Conservation (phyloP, 2,113 vertebrate genomes). For the Crypturellus undulatus region DNA sequence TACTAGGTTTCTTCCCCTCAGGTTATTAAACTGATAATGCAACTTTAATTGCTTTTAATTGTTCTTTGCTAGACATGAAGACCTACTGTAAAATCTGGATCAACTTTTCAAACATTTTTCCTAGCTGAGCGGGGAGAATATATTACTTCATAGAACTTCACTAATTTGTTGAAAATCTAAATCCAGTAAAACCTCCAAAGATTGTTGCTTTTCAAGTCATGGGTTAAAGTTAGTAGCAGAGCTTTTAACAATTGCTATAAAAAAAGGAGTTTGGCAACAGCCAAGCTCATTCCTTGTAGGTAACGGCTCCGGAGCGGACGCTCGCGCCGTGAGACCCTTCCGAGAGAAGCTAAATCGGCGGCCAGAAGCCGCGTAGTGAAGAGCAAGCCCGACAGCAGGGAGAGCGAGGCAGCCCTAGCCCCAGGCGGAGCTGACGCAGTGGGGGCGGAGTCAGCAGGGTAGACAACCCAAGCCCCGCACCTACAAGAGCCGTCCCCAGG, state of each 20-base stretch:
- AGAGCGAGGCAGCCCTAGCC: no score
- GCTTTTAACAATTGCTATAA: neutral
- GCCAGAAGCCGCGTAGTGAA: no score
- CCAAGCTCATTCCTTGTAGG: neutral
- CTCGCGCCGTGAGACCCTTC: no score
- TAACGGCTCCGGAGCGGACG: neutral
- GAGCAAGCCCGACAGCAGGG: no score
- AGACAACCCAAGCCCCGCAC: no score
- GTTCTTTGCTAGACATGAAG: neutral
- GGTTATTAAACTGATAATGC: neutral
- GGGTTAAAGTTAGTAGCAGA: neutral
- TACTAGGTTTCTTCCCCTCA: neutral
- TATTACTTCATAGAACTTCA: neutral
- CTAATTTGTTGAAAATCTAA: neutral
- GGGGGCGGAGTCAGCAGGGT: no score
- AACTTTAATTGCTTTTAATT: slow-evolving; percentile 18
- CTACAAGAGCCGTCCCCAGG: no score
- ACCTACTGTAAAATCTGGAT: slow-evolving; percentile 4
- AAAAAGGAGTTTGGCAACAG: neutral
- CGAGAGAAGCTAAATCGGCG: no score
- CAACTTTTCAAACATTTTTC: neutral
- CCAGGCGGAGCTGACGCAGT: no score
- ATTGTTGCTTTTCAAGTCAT: neutral
- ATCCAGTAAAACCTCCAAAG: slow-evolving; percentile 25
- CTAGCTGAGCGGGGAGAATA: neutral